Base-by-base conservation (phyloP, 2,888 invertebrate genomes). In the Tachystola acroxantha region DNA sequence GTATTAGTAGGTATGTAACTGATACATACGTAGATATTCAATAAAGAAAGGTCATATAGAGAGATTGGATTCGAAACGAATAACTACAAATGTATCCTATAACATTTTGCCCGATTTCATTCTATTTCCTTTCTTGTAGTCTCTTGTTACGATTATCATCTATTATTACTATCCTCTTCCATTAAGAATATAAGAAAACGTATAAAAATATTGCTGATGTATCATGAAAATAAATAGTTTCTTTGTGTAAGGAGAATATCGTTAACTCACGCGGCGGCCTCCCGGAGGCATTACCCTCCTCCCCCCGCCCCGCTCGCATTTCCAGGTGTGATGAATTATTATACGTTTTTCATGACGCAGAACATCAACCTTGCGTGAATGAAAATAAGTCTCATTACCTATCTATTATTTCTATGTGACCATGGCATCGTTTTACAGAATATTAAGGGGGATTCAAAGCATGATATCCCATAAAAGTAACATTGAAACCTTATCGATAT, bases 211-310 rank as follows among this genome's bases (percentile, higher is more conserved):
- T 43, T 53, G 43, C 39, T 30, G 39, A 41, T 52, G 6, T 3
- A 45, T 49, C 51, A 44, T 61, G 48, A 58, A 58, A 54, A 49
- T 53, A 57, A 58, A 62, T 60, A 55, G 46, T 50, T 52, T 44
- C 48, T 59, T 62, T 64, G 50, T 60, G 44, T 46, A 39, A 48
- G 40, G 43, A 39, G 34, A 40, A 48, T 42, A 30, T 34, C 36
- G 34, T 37, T 40, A 45, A 43, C 44, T 52, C 43, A 50, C 51
- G 46, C 48, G 42, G 24, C 47, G 39, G 42, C 40, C 24, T 24
- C 24, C 48, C 43, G 10, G 1, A 22, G 22, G 27, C 11, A 11
- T 11, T 32, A 19, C 10, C 29, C 41, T 43, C n/a, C n/a, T n/a
- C n/a, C n/a, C n/a, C n/a, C n/a, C n/a, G n/a, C n/a, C n/a, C n/a